Percentiles rank a stretch among this genome's conserved stretches.
These are phyloP conservation scores for Falco naumanni DNA, from an alignment of 2,797 vertebrate genomes.

Conservation along the genomic window DNA sequence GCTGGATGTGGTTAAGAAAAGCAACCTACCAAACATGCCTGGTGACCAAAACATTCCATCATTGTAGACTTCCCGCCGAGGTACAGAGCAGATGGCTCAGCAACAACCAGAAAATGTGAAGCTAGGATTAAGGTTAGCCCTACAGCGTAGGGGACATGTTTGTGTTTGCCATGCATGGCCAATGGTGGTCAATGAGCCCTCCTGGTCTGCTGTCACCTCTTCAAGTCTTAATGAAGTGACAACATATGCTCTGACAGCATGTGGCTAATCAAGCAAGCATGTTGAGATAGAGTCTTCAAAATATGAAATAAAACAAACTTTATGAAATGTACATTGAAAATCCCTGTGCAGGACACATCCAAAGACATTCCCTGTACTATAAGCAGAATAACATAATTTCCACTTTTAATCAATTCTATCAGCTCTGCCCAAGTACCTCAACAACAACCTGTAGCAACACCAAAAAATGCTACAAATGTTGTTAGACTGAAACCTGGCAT, in stretches of 20 bases:
- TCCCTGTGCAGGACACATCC: background rate
- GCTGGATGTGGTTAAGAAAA: constrained; percentile 22
- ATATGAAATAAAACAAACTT: background rate
- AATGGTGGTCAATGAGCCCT: background rate
- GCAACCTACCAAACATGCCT: background rate
- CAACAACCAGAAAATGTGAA: constrained; percentile 14
- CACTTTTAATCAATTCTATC: background rate
- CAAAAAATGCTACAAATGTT: background rate
- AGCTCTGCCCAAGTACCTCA: background rate
- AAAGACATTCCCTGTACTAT: background rate
- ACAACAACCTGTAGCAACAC: background rate
- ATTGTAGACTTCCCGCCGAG: background rate
- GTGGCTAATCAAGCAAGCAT: background rate
- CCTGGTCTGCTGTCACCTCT: background rate
- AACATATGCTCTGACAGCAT: background rate
- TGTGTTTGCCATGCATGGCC: background rate
- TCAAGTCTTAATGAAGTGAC: background rate
- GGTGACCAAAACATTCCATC: background rate
- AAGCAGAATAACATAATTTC: background rate
- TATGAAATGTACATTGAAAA: background rate
- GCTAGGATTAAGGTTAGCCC: background rate
- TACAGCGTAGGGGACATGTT: background rate
- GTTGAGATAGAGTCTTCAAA: background rate
- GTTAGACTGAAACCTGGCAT: background rate
- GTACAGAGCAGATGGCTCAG: constrained; percentile 16